Conservation (phyloP, 2,113 vertebrate species). For the Cacatua alba region DNA sequence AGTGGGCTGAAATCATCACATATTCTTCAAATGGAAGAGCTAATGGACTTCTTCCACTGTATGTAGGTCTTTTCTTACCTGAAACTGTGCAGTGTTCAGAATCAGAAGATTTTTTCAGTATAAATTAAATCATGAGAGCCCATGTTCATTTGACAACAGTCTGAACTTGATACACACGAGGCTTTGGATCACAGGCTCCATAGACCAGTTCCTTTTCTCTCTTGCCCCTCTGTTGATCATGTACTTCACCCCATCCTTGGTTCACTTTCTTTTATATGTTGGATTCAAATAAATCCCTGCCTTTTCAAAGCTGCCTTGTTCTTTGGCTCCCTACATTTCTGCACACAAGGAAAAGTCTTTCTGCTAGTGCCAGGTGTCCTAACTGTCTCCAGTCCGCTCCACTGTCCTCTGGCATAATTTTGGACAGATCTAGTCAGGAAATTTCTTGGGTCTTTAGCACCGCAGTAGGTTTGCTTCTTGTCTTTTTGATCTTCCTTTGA, state of each 20-base stretch:
- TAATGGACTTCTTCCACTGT: not conserved
- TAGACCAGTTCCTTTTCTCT: not conserved
- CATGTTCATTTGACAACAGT: not conserved
- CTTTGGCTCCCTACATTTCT: not conserved
- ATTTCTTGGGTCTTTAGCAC: not conserved
- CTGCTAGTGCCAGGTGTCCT: fast-evolving
- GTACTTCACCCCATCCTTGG: not conserved
- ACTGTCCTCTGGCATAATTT: not conserved
- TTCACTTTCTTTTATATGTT: not conserved
- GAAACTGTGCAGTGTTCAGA: not conserved
- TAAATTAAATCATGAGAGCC: not conserved
- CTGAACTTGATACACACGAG: not conserved
- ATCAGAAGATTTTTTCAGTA: not conserved
- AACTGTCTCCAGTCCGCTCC: not conserved
- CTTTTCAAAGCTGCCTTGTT: not conserved
- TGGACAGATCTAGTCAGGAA: not conserved
- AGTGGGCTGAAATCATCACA: not conserved
- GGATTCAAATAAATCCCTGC: not conserved
- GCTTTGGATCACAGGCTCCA: not conserved
- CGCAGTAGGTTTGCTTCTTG: not conserved
- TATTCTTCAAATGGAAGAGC: not conserved
- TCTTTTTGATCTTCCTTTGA: not conserved
- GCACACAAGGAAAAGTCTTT: not conserved
- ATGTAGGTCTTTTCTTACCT: not conserved
- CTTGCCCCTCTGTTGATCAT: not conserved